Evolutionary conservation across 2,888 invertebrate species (phyloP), one percentile per base, ranked within the genome.

Genomic region (Tineola bisselliella): DNA sequence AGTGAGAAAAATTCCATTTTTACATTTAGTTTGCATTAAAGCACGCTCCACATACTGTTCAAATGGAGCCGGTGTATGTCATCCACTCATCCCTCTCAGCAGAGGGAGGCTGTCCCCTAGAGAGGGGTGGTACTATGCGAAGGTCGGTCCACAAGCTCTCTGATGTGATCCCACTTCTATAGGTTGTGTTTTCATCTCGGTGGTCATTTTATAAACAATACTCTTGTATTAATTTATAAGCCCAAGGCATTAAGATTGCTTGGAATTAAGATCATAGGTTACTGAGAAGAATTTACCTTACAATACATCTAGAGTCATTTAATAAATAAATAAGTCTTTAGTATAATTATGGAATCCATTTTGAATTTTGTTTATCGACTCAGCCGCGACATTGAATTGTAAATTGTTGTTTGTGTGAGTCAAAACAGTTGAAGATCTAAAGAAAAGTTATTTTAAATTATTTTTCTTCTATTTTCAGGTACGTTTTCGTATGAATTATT

Each of bases 1-100:
- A 6, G 25, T 25, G 25, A 25, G 25, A 25, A 25, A n/a, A 43
- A 4, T 43, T 3, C 2, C 43, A 43, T 48, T 48, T 25, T n/a
- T 19, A 54, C 54, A 54, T 54, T 25, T 54, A 54, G 6, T 54
- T 54, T 54, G 25, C 54, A 54, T 54, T 54, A 54, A 54, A 19
- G 2, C 25, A 54, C 54, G 25, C 18, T 25, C 19, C 4, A 54
- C 25, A 54, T 54, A 25, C 25, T 18, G 54, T 10, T 25, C 54
- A n/a, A 54, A 54, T 54, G n/a, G 25, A 54, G 12, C 10, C 25
- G 13, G 15, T 48, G 11, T 18, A 17, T 48, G 48, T 8, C 48
- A 48, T 18, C 48, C 15, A 12, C 38, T 18, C 48, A 48, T 48
- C 5, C 48, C 18, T 5, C 15, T 38, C 10, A 12, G 38, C 6